Percentiles rank a stretch among this genome's conserved stretches.
phyloP scores from a whole-genome alignment of 2,888 invertebrate genomes.

The Cephonodes hylas region DNA sequence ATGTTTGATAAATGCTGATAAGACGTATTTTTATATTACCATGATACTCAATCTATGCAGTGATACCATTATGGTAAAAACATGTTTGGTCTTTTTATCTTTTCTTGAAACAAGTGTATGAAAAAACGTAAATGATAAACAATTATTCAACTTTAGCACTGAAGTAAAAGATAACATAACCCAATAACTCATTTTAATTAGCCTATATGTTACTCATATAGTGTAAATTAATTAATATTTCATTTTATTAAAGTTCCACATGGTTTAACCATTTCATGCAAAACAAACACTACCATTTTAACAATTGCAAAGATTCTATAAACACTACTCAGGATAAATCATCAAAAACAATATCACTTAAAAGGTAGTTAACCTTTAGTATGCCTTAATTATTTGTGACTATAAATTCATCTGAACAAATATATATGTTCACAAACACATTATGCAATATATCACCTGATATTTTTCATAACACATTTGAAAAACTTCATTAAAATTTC shows the following conservation, averaged over 20 bases:
- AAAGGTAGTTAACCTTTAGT: not conserved
- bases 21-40: constrained; percentile 28
- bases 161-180: not conserved
- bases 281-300: not conserved
- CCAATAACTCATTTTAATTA: too few relatives aligned
- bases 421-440: not conserved
- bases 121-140: not conserved
- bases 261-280: too few relatives aligned
- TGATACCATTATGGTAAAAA: not conserved
- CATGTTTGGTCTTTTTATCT: not conserved
- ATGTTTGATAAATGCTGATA: constrained; percentile 52
- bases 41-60: not conserved
- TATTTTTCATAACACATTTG: not conserved
- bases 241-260: not conserved
- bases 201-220: not conserved
- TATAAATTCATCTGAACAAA: not conserved
- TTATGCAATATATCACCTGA: not conserved
- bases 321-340: not conserved
- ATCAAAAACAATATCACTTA: not conserved
- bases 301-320: not conserved
- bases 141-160: not conserved
- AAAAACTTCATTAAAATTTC: not conserved
- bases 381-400: not conserved
- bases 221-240: too few relatives aligned
- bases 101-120: not conserved